Evolutionary conservation across 2,888 invertebrate genomes (phyloP), one percentile per base, ranked within the genome.

Genomic region (Chrysina gloriosa): DNA sequence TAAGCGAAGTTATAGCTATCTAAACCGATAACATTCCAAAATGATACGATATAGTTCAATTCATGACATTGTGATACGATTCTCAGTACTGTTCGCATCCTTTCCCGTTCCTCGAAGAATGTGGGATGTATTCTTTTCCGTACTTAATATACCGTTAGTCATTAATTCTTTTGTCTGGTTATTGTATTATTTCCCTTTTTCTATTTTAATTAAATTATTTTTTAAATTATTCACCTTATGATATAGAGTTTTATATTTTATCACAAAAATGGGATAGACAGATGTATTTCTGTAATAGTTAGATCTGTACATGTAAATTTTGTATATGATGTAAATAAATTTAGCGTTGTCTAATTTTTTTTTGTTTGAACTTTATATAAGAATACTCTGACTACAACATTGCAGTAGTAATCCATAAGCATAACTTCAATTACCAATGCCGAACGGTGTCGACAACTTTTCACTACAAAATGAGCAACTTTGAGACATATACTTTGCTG

Each of bases 1-100:
- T 84, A 80, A 72, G 69, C 64, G 19, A 42, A 21, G 11, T 16
- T n/a, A 19, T 39, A 14, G 7, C 11, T 36, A 14, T 48, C 5
- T 63, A 25, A 39, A 21, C 19, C 5, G 0, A 23, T n/a, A 50
- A 50, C 64, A 50, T 64, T 48, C 25, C 50, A 39, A 29, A 2
- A 3, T 21, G 31, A 23, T 27, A 6, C 21, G 3, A 42, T 39
- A 64, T 11, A 4, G 48, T 64, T 50, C 36, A 36, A 50, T 50
- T 50, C 25, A 29, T 50, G 45, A 65, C 56, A 65, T 65, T 65
- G 65, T 65, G 65, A 65, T 65, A 65, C 45, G 42, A 65, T 65
- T 58, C 58, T 58, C 58, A 47, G 42, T 16, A 19, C 42, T 42
- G 14, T 42, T 16, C 2, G 11, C 3, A 3, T 14, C 42, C 14